phyloP scores from a whole-genome alignment of 2,888 invertebrate species.

The Agonum fuliginosum region DNA sequence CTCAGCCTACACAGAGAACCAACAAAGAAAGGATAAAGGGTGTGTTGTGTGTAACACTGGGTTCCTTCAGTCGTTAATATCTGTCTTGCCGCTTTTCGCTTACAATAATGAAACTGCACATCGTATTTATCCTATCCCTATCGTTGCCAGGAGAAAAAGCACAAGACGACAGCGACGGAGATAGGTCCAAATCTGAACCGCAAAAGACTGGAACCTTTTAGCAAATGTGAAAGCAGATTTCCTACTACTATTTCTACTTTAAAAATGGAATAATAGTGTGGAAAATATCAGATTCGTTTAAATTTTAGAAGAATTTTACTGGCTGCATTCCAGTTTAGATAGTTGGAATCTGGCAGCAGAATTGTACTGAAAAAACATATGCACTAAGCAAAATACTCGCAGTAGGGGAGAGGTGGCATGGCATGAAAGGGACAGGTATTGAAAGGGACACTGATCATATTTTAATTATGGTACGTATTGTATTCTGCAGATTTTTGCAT shows the following conservation, averaged over 20 bases:
- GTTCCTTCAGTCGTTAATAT: not conserved
- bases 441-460: too few relatives aligned
- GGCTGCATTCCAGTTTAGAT: slow-evolving; percentile 1
- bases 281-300: not conserved
- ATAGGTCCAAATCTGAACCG: not conserved
- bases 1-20: not conserved
- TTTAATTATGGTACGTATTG: too few relatives aligned
- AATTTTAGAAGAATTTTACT: not conserved
- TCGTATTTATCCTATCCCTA: not conserved
- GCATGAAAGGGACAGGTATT: not conserved
- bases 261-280: not conserved
- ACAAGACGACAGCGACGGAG: not conserved
- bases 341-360: not conserved
- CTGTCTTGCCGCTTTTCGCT: not conserved
- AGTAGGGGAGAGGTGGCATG: not conserved
- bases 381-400: not conserved
- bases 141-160: not conserved
- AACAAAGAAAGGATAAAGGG: not conserved
- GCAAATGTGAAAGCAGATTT: too few relatives aligned
- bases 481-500: too few relatives aligned
- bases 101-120: not conserved
- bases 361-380: not conserved
- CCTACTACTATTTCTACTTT: not conserved
- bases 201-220: not conserved
- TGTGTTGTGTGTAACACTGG: not conserved